phyloP scores from a whole-genome alignment of 2,113 vertebrate genomes.

The Anhinga rufa region DNA sequence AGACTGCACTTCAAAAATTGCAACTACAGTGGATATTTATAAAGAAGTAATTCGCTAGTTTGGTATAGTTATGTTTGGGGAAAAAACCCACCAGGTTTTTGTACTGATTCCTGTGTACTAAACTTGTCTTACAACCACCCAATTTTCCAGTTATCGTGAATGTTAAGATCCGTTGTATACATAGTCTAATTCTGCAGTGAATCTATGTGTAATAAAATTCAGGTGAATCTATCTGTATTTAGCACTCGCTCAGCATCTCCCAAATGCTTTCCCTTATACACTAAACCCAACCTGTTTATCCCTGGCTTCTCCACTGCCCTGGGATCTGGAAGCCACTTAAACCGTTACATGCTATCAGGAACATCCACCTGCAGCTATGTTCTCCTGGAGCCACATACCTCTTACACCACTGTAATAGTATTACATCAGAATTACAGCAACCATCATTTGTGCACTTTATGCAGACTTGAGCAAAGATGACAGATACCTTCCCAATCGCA shows the following conservation, averaged over 20 bases:
- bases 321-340: not conserved
- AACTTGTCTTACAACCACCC: not conserved
- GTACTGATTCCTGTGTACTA: not conserved
- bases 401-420: not conserved
- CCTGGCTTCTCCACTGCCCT: not conserved
- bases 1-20: not conserved
- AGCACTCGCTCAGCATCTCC: not conserved
- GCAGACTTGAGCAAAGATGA: not conserved
- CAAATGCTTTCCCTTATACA: not conserved
- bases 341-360: not conserved
- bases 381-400: not conserved
- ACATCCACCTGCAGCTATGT: not conserved
- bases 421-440: not conserved
- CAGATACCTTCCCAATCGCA: not conserved
- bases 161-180: not conserved
- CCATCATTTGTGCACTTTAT: not conserved
- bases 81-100: not conserved
- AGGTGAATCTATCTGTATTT: not conserved
- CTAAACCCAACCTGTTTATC: not conserved
- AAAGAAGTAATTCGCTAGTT: not conserved
- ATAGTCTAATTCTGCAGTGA: not conserved
- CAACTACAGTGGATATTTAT: not conserved
- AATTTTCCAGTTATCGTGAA: not conserved
- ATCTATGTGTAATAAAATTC: not conserved
- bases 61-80: not conserved